Conservation (phyloP, 2,113 vertebrate species). For the Rhinopomastus cyanomelas region DNA sequence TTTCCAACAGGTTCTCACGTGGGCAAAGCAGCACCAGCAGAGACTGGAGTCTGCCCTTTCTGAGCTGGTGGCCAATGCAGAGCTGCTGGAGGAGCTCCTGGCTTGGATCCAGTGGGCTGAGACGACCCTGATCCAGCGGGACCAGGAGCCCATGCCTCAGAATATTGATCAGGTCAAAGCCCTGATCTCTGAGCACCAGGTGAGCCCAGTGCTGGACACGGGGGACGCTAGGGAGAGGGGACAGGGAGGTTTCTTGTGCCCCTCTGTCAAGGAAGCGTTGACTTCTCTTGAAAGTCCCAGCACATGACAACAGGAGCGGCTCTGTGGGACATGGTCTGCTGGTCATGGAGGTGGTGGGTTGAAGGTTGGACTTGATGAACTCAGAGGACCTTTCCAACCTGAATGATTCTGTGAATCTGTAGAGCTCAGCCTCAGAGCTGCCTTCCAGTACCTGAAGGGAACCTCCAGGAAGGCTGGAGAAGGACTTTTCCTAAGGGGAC, state of each 20-base stretch:
- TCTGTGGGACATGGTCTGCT: too few species aligned
- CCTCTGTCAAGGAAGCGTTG: background rate
- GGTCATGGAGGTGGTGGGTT: too few species aligned
- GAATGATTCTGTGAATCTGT: too few species aligned
- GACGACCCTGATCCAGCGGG: conserved; percentile 90
- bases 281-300: background rate
- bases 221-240: accelerated
- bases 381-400: too few species aligned
- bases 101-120: conserved; percentile 96
- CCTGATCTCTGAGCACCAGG: conserved; percentile 95
- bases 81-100: conserved; percentile 93
- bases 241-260: too few species aligned
- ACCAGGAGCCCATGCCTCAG: conserved; percentile 90
- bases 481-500: too few species aligned
- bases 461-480: too few species aligned
- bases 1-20: conserved; percentile 86
- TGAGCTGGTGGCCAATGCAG: conserved; percentile 90
- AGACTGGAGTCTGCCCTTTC: conserved; percentile 88
- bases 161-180: conserved; percentile 92
- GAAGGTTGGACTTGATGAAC: too few species aligned
- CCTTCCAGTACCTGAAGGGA: too few species aligned
- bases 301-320: accelerated
- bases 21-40: conserved; percentile 98
- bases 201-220: background rate
- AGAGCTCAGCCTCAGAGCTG: too few species aligned